Base-by-base conservation (phyloP, 2,113 vertebrate genomes). In the Phrynosoma platyrhinos region DNA sequence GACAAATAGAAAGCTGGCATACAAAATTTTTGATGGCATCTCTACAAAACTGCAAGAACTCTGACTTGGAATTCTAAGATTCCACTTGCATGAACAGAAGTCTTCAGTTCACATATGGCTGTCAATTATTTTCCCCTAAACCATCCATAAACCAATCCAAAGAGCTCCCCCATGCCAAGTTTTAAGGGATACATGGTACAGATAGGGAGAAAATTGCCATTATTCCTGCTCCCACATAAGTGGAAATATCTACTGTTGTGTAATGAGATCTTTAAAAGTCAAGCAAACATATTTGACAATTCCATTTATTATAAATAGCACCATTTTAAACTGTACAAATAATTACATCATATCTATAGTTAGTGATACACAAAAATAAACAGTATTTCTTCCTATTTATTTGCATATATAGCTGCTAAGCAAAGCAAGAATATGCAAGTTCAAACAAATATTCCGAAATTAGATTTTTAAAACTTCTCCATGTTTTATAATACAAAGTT, bases 371-470 rank as follows among this genome's bases (percentile, higher is more conserved):
- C 30, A 85, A 52, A 76, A 64, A 85, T 30, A 62, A n/a, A 3
- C 66, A 9, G 47, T 3, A 13, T 5, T 83, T 83, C 5, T 47
- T 72, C 14, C 76, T 4, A 78, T 77, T 27, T 80, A 88, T 90
- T 79, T 88, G 77, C 71, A 79, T 36, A 74, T 78, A 69, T 20
- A 87, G 47, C 68, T 64, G 81, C 89, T 92, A 79, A 86, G 30
- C 47, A 75, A 53, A 68, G 72, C 13, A 85, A 36, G 21, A 58
- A 66, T 72, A 71, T 2, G 78, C 9, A 42, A 36, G 3, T 18
- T 71, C 21, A 85, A n/a, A 12, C 66, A 87, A 72, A 87, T 81
- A 79, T 75, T 89, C 74, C 42, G 75, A 13, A 55, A 85, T 85
- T 64, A 52, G 69, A 89, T 40, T 0, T 79, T 13, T 64, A 16